phyloP scores from a whole-genome alignment of 2,797 vertebrate species.

The Lates japonicus region DNA sequence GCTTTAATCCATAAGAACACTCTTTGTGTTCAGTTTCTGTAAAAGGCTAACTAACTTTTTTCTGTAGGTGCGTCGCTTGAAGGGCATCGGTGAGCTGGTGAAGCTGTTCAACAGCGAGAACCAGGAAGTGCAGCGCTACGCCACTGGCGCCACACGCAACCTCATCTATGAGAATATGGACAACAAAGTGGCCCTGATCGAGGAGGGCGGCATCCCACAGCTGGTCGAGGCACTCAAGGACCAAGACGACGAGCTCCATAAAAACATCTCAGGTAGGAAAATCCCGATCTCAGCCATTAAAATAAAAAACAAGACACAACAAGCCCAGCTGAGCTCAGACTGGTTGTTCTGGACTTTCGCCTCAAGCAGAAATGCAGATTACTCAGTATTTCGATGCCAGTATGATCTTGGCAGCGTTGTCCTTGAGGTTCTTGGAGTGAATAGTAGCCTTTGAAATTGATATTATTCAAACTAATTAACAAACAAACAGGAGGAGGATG shows the following conservation, averaged over 20 bases:
- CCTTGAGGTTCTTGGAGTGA: slow-evolving; percentile 15
- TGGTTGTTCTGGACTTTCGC: not conserved
- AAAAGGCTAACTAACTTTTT: not conserved
- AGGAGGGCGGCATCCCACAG: slow-evolving; percentile 89
- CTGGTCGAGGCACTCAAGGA: slow-evolving; percentile 88
- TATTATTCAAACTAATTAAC: slow-evolving; percentile 1
- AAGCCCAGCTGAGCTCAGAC: not conserved
- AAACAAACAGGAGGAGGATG: not conserved
- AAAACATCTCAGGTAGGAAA: slow-evolving; percentile 94
- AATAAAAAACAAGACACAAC: slow-evolving; percentile 11
- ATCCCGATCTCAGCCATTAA: not conserved
- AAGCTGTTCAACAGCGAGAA: slow-evolving; percentile 90
- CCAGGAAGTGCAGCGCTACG: slow-evolving; percentile 92
- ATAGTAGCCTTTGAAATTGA: slow-evolving; percentile 26
- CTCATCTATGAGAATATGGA: slow-evolving; percentile 93
- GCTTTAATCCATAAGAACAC: not conserved
- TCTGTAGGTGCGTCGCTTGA: slow-evolving; percentile 87
- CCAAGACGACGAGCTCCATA: slow-evolving; percentile 91
- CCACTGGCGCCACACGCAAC: slow-evolving; percentile 95
- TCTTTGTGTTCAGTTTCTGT: not conserved
- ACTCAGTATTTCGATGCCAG: not conserved
- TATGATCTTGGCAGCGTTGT: not conserved
- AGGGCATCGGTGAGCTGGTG: slow-evolving; percentile 90
- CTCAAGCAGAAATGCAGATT: slow-evolving; percentile 2
- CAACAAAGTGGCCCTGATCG: slow-evolving; percentile 92